Percentiles rank a stretch among this genome's conserved stretches.
These are phyloP conservation scores for Passerina amoena DNA, from an alignment of 2,113 vertebrate species.

Conservation along the genomic window DNA sequence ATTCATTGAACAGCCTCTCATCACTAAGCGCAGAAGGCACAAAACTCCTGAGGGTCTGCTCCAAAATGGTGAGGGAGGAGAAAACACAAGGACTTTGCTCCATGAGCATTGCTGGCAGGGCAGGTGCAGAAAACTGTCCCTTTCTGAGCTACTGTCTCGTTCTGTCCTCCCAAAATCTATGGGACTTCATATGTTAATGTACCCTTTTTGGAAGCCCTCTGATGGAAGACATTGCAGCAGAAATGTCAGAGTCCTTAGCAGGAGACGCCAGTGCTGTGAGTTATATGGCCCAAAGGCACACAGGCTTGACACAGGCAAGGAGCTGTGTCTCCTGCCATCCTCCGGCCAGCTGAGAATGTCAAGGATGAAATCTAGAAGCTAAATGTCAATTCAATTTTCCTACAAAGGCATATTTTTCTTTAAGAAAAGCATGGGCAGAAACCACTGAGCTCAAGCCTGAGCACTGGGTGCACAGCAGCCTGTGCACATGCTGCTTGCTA, in stretches of 20 bases:
- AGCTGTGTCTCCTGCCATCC: background rate
- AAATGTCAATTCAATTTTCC: constrained; percentile 19
- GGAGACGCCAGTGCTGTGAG: background rate
- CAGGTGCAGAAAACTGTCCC: background rate
- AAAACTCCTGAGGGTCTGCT: background rate
- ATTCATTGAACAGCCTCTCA: background rate
- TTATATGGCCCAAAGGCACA: background rate
- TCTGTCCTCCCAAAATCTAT: background rate
- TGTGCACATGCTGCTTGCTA: background rate
- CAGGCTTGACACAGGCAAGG: background rate
- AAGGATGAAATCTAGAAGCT: background rate
- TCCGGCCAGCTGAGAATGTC: background rate
- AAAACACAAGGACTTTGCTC: background rate
- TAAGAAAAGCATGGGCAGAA: background rate
- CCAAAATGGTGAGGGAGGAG: background rate
- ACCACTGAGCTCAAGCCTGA: background rate
- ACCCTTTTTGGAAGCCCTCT: constrained; percentile 21
- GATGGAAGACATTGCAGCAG: background rate
- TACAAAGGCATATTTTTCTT: background rate
- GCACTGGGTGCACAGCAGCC: background rate
- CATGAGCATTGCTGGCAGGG: rapidly evolving
- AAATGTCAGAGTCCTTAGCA: constrained; percentile 9
- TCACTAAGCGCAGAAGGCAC: background rate
- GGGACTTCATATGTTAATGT: constrained; percentile 26
- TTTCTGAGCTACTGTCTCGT: background rate